Percentiles rank a stretch among this genome's conserved stretches.
These are phyloP conservation scores for Sussaba pulchella DNA, from an alignment of 2,888 invertebrate genomes.

Conservation along the genomic window DNA sequence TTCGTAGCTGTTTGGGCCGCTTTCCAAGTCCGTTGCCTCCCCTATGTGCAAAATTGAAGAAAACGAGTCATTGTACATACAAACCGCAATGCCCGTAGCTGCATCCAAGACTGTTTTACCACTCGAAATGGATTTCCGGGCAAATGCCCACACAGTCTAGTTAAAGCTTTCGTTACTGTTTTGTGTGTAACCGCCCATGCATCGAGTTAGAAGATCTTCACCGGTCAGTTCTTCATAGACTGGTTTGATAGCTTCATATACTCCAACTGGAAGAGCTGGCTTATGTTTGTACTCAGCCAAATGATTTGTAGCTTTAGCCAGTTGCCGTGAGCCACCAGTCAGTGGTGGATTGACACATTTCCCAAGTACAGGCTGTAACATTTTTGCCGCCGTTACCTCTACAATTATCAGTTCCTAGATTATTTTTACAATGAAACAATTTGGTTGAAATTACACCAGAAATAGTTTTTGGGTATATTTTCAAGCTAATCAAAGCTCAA, in stretches of 20 bases:
- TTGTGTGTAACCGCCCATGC: no score
- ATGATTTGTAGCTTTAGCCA: no score
- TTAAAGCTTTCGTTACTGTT: no score
- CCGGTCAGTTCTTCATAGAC: no score
- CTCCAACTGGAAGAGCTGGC: no score
- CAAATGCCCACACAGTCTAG: no score
- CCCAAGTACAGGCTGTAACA: conserved; percentile 20
- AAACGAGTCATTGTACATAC: conserved; percentile 59
- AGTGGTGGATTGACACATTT: conserved; percentile 41
- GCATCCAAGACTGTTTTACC: conserved; percentile 57
- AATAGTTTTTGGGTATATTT: conserved; percentile 37
- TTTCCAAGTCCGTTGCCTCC: conserved; percentile 53
- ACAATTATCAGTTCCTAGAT: conserved; percentile 23
- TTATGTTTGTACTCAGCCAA: no score
- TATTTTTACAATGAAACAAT: conserved; percentile 28
- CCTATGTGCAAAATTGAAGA: conserved; percentile 55
- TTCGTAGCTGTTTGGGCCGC: conserved; percentile 58
- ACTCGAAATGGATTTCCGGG: conserved; percentile 62
- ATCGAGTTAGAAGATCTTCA: no score
- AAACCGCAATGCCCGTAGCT: conserved; percentile 57
- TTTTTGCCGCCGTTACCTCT: conserved; percentile 37
- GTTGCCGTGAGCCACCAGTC: no score
- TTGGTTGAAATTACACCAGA: conserved; percentile 27
- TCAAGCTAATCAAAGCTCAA: not conserved
- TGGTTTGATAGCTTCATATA: no score